phyloP scores from a whole-genome alignment of 2,797 vertebrate species.

The Tachyglossus aculeatus region DNA sequence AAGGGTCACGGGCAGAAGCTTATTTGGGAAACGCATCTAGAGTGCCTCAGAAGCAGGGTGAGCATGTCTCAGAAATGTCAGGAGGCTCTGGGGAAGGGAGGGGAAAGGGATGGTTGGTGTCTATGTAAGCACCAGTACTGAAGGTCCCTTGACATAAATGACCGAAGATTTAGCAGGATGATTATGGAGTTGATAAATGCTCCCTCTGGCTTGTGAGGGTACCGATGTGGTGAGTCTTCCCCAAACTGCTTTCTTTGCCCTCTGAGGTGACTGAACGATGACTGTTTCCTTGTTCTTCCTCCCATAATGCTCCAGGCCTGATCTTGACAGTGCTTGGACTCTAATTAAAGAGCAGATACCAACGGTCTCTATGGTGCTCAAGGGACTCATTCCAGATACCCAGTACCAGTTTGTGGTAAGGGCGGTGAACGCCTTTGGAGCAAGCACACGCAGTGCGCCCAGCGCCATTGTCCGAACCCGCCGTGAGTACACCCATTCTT shows the following conservation, averaged over 20 bases:
- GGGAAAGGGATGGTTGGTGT: too few species aligned
- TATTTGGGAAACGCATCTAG: constrained; percentile 45
- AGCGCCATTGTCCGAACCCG: constrained; percentile 82
- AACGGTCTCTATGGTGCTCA: constrained; percentile 91
- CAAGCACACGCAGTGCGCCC: constrained; percentile 82
- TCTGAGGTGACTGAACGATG: constrained; percentile 16
- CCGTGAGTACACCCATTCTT: constrained; percentile 74
- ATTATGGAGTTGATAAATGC: constrained; percentile 2
- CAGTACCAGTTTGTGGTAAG: constrained; percentile 90
- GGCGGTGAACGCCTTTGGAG: constrained; percentile 83
- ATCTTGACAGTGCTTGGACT: constrained; percentile 90
- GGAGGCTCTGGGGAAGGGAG: not conserved
- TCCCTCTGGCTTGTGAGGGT: constrained; percentile 19
- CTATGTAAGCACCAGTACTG: constrained; percentile 22
- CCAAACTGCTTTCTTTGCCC: not conserved
- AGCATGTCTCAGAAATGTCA: not conserved
- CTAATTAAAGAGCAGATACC: constrained; percentile 88
- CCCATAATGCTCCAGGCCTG: constrained; percentile 80
- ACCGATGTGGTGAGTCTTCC: not conserved
- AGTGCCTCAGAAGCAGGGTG: not conserved
- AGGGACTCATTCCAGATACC: constrained; percentile 86
- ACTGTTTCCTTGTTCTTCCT: constrained; percentile 1
- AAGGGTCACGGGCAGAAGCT: not conserved
- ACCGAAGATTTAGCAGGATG: constrained; percentile 17
- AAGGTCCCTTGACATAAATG: constrained; percentile 12